Conservation (phyloP, 2,888 invertebrate genomes). For the Trichopoda pennipes region DNA sequence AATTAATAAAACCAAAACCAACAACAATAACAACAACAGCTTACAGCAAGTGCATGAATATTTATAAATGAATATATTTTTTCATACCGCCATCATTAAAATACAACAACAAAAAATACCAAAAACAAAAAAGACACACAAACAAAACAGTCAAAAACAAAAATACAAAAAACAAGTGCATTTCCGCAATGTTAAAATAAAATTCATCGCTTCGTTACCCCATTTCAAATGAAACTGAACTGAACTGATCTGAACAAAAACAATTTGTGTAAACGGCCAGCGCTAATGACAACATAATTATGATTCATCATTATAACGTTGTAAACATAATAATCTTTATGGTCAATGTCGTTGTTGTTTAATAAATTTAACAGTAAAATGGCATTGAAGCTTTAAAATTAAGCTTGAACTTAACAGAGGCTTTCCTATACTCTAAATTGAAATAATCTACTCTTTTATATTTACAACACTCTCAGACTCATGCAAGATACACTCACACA, state of each 20-base stretch:
- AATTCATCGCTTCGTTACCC: constrained; percentile 62
- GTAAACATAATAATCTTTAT: constrained; percentile 29
- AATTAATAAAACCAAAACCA: constrained; percentile 29
- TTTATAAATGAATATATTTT: constrained; percentile 40
- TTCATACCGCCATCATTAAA: constrained; percentile 25
- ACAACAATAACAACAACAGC: background rate
- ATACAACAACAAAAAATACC: constrained; percentile 36
- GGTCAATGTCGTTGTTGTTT: constrained; percentile 57
- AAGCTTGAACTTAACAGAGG: constrained; percentile 73
- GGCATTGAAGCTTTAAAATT: constrained; percentile 39
- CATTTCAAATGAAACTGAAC: constrained; percentile 50
- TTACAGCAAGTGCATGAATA: constrained; percentile 42
- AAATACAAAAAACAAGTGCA: constrained; percentile 58
- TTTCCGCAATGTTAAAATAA: constrained; percentile 59
- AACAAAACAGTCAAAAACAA: constrained; percentile 1
- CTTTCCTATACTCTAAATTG: constrained; percentile 32
- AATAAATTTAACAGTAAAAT: constrained; percentile 52
- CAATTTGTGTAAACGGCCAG: constrained; percentile 34
- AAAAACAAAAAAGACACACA: background rate
- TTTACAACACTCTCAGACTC: background rate
- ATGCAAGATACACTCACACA: background rate
- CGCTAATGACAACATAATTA: constrained; percentile 18
- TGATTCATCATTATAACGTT: constrained; percentile 25
- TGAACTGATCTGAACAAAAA: constrained; percentile 11
- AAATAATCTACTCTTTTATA: constrained; percentile 12